A percentile compares a stretch with the other conserved stretches of the same genome.
These are phyloP conservation scores for Psittacara wagleri DNA, from an alignment of 2,113 vertebrate genomes.

Conservation along the genomic window DNA sequence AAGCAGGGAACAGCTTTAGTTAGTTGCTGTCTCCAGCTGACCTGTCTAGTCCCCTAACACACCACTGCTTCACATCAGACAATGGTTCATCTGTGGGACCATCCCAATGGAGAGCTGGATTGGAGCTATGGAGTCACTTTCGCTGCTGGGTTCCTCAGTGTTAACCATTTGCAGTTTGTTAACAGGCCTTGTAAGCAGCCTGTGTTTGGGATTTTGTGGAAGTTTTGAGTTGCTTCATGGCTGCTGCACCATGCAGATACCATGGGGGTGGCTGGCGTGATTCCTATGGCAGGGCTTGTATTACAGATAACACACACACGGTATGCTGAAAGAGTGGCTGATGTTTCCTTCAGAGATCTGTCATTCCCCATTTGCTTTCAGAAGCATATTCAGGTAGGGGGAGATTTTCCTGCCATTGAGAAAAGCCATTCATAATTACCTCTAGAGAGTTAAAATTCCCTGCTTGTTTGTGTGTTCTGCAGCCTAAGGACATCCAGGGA, in stretches of 20 bases:
- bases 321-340: background rate
- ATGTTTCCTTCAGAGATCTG: background rate
- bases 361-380: background rate
- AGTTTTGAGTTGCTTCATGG: fast-evolving
- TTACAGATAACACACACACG: fast-evolving
- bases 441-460: background rate
- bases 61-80: fast-evolving
- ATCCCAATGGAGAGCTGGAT: background rate
- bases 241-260: background rate
- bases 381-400: background rate
- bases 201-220: background rate
- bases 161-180: background rate
- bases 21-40: background rate
- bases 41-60: fast-evolving
- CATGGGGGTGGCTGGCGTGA: background rate
- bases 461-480: background rate
- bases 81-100: fast-evolving
- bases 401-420: background rate
- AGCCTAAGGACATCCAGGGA: background rate
- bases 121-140: fast-evolving
- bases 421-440: background rate
- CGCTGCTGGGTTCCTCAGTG: background rate
- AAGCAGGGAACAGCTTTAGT: background rate
- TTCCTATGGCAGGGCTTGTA: background rate
- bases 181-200: background rate